Evolutionary conservation across 1,140 invertebrate genomes (phyloP), one percentile per base, ranked within the genome.

Genomic region (Hormaphis cornu): DNA sequence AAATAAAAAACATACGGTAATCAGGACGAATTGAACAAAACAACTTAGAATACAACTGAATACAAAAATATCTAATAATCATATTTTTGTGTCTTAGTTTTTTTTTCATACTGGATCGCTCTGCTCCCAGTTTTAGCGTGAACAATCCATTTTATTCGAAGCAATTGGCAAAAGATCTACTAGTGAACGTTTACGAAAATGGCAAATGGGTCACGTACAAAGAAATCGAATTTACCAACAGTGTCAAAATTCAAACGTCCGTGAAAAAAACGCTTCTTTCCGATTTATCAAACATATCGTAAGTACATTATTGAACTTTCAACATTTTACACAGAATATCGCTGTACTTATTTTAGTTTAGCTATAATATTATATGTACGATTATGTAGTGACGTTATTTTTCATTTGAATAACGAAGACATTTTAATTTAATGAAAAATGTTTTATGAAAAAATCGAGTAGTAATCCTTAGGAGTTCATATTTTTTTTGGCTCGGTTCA

Each of bases 71-170:
- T 33, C n/a, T n/a, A n/a, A n/a, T n/a, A n/a, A n/a, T n/a, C n/a
- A n/a, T n/a, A n/a, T n/a, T n/a, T n/a, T 20, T 20, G n/a, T 46
- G 6, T 48, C 22, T 24, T 33, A 66, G 61, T 18, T 66, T 66
- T 22, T 33, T 50, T 20, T 66, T 66, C 8, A 0, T 66, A 7
- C 8, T 66, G n/a, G 61, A 66, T 14, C 20, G 30, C 6, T 22
- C 28, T 16, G 44, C 16, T 33, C 61, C 61, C 9, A 18, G 20
- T 20, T 48, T 66, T 28, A 44, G 14, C 24, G 35, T 4, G 5
- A 48, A 10, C 16, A 66, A 33, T 48, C 10, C 40, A 16, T 66
- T 66, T 66, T 66, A 66, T 48, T 18, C 20, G 10, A 46, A 66
- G 16, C 61, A 66, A 33, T 1, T 66, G 3, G 14, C 40, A 12